Evolutionary conservation across 1,140 invertebrate species (phyloP), one percentile per base, ranked within the genome.

Genomic region (Leguminivora glycinivorella): DNA sequence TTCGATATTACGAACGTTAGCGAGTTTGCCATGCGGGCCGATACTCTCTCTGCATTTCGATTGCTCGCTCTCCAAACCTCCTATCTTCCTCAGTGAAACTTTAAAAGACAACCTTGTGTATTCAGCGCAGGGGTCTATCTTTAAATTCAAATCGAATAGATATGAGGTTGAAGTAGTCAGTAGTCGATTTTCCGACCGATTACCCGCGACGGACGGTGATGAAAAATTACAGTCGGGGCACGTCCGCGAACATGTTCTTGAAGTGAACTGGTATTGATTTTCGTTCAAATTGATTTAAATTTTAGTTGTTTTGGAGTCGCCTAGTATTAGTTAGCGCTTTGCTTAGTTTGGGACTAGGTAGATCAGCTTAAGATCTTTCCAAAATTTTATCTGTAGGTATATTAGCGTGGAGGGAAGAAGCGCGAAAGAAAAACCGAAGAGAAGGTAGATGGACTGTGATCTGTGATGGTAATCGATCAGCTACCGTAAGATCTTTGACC

Each of bases 131-230:
- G 22, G 47, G 19, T 52, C 19, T 22, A 22, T 22, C 6, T 52
- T 52, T 52, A 52, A 52, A 52, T 22, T 52, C 19, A 22, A n/a
- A 1, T 52, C 47, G 19, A 22, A 19, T 22, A 10, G 47, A 52
- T 52, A 52, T 22, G 47, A 52, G 19, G 17, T 52, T 52, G 47
- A 22, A 52, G 10, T 52, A 9, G 47, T 10, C 17, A 52, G 19
- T 17, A 52, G 47, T 22, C 47, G 47, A 52, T 52, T 84, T 83
- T 80, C 78, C 78, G 70, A 76, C 75, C 81, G 77, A 83, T 83
- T 84, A 81, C 73, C 63, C 68, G 10, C 78, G 78, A 75, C 79
- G 80, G 74, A 82, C 78, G 72, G 69, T 72, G 75, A 78, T 78
- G 76, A 84, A 80, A 80, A 82, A 83, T 81, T 75, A 75, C 52